Percentiles rank a stretch among this genome's conserved stretches.
These are phyloP conservation scores for Capreolus pygargus DNA, from an alignment of 2,113 vertebrate genomes.

Conservation along the genomic window DNA sequence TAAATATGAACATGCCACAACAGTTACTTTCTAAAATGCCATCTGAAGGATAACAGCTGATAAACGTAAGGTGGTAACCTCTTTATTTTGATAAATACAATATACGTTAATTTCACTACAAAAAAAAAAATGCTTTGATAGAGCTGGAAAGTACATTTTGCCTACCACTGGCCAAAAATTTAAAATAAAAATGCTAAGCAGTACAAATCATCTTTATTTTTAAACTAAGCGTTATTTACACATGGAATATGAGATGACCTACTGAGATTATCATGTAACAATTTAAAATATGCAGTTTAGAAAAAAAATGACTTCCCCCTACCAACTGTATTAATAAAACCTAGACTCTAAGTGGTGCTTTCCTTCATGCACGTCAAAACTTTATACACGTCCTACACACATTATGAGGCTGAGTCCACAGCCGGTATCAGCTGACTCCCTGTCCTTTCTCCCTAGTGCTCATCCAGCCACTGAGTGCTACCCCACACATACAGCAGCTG, in stretches of 20 bases:
- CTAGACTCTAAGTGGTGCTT: background rate
- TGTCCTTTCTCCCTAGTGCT: background rate
- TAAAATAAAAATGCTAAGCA: background rate
- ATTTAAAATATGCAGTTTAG: background rate
- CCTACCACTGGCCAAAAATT: background rate
- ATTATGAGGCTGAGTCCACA: background rate
- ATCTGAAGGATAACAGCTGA: background rate
- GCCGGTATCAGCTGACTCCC: background rate
- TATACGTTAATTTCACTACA: background rate
- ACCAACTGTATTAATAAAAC: background rate
- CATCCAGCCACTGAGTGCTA: background rate
- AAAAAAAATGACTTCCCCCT: background rate
- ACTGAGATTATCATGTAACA: background rate
- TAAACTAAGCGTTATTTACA: background rate
- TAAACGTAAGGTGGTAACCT: background rate
- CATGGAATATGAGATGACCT: background rate
- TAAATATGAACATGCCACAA: background rate
- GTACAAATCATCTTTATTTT: background rate
- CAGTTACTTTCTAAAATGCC: background rate
- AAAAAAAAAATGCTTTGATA: background rate
- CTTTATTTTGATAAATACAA: constrained; percentile 1
- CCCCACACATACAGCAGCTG: rapidly evolving
- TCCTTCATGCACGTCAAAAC: background rate
- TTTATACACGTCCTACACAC: background rate
- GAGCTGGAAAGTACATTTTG: background rate